Conservation (phyloP, 2,797 vertebrate species). For the Nannoperca australis region DNA sequence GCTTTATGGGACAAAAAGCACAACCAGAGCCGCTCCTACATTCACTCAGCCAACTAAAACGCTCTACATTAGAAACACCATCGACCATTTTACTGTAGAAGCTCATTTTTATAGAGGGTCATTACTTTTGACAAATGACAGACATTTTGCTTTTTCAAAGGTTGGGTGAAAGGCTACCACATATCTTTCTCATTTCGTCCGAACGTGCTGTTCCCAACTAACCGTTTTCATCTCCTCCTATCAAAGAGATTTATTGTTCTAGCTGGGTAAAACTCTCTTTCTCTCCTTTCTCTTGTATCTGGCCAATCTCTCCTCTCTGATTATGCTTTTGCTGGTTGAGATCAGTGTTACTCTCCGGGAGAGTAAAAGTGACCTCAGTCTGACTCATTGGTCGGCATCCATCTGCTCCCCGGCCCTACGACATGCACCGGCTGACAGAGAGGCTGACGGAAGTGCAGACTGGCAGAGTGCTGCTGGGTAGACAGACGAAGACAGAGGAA, state of each 20-base stretch:
- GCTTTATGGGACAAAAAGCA: slow-evolving; percentile 69
- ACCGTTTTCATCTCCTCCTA: slow-evolving; percentile 58
- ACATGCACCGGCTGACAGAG: slow-evolving; percentile 54
- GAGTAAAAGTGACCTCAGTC: slow-evolving; percentile 73
- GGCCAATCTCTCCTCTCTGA: slow-evolving; percentile 55
- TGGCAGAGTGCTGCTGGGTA: slow-evolving; percentile 37
- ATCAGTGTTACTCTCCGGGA: slow-evolving; percentile 68
- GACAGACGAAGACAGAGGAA: slow-evolving; percentile 41
- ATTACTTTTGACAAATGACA: slow-evolving; percentile 74
- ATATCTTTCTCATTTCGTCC: slow-evolving; percentile 59
- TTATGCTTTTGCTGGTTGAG: slow-evolving; percentile 62
- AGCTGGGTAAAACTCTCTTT: slow-evolving; percentile 40
- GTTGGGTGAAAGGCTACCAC: slow-evolving; percentile 57
- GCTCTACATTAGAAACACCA: slow-evolving; percentile 54
- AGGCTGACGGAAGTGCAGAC: slow-evolving; percentile 49
- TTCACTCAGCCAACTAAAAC: slow-evolving; percentile 63
- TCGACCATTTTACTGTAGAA: slow-evolving; percentile 36
- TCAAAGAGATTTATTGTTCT: slow-evolving; percentile 67
- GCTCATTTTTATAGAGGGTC: slow-evolving; percentile 55
- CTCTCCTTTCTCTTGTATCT: slow-evolving; percentile 46
- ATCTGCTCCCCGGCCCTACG: slow-evolving; percentile 50
- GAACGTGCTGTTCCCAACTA: slow-evolving; percentile 56
- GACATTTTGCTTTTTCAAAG: slow-evolving; percentile 64
- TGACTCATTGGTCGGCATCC: slow-evolving; percentile 66
- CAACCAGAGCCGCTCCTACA: slow-evolving; percentile 66